Base-by-base conservation (phyloP, 2,797 vertebrate genomes). In the Erithacus rubecula region DNA sequence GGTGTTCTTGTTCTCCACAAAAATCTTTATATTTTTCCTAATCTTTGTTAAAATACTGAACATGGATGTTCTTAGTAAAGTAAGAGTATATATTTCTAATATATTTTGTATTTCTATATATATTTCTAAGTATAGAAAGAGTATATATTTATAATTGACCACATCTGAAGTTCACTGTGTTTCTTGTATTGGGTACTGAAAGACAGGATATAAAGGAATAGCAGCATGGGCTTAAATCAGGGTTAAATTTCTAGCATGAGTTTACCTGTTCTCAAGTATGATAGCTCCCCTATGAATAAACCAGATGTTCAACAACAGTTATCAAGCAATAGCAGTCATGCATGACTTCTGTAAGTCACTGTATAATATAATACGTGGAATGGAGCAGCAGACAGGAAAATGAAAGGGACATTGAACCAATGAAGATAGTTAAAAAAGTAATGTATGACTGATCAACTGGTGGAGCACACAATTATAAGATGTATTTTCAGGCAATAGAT, bases 221-320 rank as follows among this genome's bases (percentile, higher is more conserved):
- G 47, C 32, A 87, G 71, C 20, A 62, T 5, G 14, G 37, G 59
- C 41, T 93, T 91, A 69, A 69, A 55, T 84, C 41, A 43, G 72
- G 55, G 69, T 91, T 58, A 83, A 39, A 70, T 94, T 81, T 72
- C 67, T 69, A 84, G 20, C 34, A 70, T 58, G 51, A 85, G 6
- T 76, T 88, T 96, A 92, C 79, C 87, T 90, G 65, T 72, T 91
- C 59, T 76, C 0, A 0, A 82, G 59, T 36, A 60, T 52, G 68
- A 88, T 46, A 75, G 65, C 18, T 95, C 63, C 75, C 64, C 30
- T 67, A 20, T 26, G n/a, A 90, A 91, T 86, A 96, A 92, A 93
- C 34, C 74, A 95, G 69, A 69, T 94, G 62, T 86, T 95, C 87
- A 83, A 44, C 64, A 85, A 56, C 10, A 75, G 43, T 53, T 56